Evolutionary conservation across 2,797 vertebrate species (phyloP).

Genomic region (Parotocinclus haroldoi): DNA sequence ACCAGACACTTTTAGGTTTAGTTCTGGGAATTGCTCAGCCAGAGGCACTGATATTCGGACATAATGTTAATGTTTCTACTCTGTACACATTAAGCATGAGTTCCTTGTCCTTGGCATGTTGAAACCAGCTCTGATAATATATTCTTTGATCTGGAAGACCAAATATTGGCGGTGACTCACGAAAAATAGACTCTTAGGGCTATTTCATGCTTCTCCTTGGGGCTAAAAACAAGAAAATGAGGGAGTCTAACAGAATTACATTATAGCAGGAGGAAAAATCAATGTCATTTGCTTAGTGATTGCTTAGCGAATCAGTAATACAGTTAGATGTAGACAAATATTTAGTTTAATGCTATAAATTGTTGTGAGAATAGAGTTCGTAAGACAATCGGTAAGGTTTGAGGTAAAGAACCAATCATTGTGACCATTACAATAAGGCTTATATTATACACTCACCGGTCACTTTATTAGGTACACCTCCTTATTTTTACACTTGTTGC

Average conservation of each 20-base stretch:
- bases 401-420: too few relatives aligned
- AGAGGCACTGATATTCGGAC: slow-evolving; percentile 53
- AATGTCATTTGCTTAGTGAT: slow-evolving; percentile 69
- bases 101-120: slow-evolving; percentile 65
- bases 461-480: too few relatives aligned
- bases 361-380: too few relatives aligned
- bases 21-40: slow-evolving; percentile 28
- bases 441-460: too few relatives aligned
- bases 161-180: slow-evolving; percentile 63
- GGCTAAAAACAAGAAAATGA: slow-evolving; percentile 64
- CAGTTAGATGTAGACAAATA: too few relatives aligned
- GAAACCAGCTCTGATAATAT: slow-evolving; percentile 65
- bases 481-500: too few relatives aligned
- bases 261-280: slow-evolving; percentile 70
- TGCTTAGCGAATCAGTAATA: slow-evolving; percentile 50
- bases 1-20: slow-evolving; percentile 43
- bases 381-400: too few relatives aligned
- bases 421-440: too few relatives aligned
- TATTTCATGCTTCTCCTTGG: slow-evolving; percentile 41
- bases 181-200: slow-evolving; percentile 55
- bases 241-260: slow-evolving; percentile 71
- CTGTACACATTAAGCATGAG: slow-evolving; percentile 49
- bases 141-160: slow-evolving; percentile 60
- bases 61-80: slow-evolving; percentile 48
- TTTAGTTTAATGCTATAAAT: too few relatives aligned